Evolutionary conservation across 2,797 vertebrate species (phyloP).

Genomic region (Gadopsis marmoratus): DNA sequence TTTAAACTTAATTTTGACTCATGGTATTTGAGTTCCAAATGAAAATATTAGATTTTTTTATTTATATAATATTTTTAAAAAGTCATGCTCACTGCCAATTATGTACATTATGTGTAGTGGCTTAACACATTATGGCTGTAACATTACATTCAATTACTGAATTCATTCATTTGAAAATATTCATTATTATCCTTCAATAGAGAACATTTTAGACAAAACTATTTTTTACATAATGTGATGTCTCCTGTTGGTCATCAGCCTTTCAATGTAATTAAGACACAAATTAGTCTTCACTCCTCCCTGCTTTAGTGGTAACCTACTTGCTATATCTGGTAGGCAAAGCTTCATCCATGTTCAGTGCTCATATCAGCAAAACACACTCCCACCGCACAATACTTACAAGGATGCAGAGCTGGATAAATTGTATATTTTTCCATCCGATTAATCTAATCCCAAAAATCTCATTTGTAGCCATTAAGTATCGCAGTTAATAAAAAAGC

Average conservation of each 20-base stretch:
- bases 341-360: not conserved
- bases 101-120: not conserved
- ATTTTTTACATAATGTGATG: not conserved
- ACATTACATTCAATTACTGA: not conserved
- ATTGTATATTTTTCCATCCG: not conserved
- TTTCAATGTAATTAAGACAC: not conserved
- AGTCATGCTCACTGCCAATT: not conserved
- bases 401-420: not conserved
- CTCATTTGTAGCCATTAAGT: not conserved
- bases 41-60: not conserved
- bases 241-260: not conserved
- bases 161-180: constrained; percentile 3
- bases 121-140: too few relatives aligned
- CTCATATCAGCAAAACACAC: not conserved
- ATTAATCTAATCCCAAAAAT: constrained; percentile 12
- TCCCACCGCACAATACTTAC: not conserved
- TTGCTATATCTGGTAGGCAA: not conserved
- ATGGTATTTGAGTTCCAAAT: not conserved
- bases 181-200: not conserved
- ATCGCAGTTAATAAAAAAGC: not conserved
- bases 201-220: not conserved
- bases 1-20: not conserved
- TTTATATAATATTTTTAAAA: not conserved
- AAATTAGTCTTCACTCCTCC: not conserved
- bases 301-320: constrained; percentile 6